Evolutionary conservation across 2,113 vertebrate species (phyloP).

Genomic region (Equus quagga): DNA sequence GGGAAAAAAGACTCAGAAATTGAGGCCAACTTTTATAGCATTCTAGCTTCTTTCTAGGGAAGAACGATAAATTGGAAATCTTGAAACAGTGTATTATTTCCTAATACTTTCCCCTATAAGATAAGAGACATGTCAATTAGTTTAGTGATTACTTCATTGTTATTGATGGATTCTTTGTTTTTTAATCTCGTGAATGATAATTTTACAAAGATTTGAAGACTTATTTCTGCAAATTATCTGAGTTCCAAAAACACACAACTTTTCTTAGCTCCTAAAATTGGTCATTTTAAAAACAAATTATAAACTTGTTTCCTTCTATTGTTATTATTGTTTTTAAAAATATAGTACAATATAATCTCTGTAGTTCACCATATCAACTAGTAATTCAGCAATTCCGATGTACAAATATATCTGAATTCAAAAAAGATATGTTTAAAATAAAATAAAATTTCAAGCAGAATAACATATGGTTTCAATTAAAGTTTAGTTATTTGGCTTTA

Average conservation of each 20-base stretch:
- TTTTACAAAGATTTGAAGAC: not conserved
- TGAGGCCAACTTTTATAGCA: not conserved
- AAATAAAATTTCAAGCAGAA: constrained; percentile 35
- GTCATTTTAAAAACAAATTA: not conserved
- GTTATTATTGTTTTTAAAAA: not conserved
- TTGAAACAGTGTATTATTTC: not conserved
- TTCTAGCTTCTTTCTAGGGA: constrained; percentile 21
- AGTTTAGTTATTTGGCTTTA: constrained; percentile 63
- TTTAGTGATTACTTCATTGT: not conserved
- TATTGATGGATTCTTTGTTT: not conserved
- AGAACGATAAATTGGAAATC: not conserved
- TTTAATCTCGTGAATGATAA: not conserved
- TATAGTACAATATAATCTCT: not conserved
- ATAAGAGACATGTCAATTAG: not conserved
- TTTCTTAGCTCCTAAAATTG: not conserved
- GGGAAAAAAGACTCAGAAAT: not conserved
- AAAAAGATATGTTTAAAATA: not conserved
- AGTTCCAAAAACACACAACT: not conserved
- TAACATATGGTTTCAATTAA: constrained; percentile 49
- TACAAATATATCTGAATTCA: not conserved
- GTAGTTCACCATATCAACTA: not conserved
- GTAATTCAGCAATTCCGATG: not conserved
- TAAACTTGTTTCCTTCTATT: not conserved
- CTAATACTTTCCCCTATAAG: not conserved
- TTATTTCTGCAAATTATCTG: not conserved